Base-by-base conservation (phyloP, 2,888 invertebrate genomes). In the Chrysina gloriosa region DNA sequence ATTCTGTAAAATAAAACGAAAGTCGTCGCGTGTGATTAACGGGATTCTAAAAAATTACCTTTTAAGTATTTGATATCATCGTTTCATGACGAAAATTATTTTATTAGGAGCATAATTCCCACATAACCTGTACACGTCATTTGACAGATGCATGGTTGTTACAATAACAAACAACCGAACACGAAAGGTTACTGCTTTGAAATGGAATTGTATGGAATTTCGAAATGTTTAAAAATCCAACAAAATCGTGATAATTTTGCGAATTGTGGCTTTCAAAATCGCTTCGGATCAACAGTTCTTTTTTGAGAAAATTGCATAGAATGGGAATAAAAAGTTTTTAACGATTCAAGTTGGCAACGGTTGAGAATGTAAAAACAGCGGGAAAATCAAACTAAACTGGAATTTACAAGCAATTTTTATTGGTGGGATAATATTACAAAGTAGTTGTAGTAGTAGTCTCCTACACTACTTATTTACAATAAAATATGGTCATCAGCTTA, bases 1-100 rank as follows among this genome's bases (percentile, higher is more conserved):
- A 96, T 95, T 48, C 69, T 69, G 25, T 25, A 67, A 68, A 65
- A 27, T 48, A 34, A 11, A 11, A 21, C 5, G 16, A 36, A 27
- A 50, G 21, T 50, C 14, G 16, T 36, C 25, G 21, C 23, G 7
- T 11, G 0, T 3, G 14, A 34, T 3, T 11, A 42, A 19, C 21
- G 16, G 19, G 16, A 25, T 27, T 42, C 16, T 54, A 19, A 34
- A 21, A 54, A 34, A 16, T 29, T 42, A 42, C 58, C 45, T 61
- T 48, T 14, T 61, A 61, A 61, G 36, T 42, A 9, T 42, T 42
- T 27, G 58, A 42, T 61, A 61, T 45, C 58, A 61, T 61, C 42
- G 42, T 42, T 61, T 39, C 29, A 42, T 7, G 42, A 61, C 42
- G 39, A 45, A 54, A 56, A 45, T 34, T 47, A 58, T 48, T 56